These are phyloP conservation scores for Aeoliscus strigatus DNA, from an alignment of 2,797 vertebrate species.

Conservation along the genomic window DNA sequence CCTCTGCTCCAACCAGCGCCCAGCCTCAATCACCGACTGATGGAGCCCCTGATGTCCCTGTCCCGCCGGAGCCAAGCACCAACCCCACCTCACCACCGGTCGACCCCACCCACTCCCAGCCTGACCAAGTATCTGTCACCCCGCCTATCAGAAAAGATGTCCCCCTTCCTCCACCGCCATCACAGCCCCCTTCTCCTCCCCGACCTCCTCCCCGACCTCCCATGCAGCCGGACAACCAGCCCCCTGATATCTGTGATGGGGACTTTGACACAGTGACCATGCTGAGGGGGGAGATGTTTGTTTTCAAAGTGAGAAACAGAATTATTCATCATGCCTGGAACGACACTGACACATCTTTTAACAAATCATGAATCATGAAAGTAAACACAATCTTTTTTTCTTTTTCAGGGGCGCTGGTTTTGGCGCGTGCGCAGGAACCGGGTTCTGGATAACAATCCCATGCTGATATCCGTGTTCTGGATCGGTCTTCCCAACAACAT, in stretches of 20 bases:
- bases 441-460: constrained; percentile 94
- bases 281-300: constrained; percentile 96
- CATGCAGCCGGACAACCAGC: constrained; percentile 75
- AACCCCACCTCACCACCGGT: constrained; percentile 50
- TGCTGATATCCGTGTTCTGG: constrained; percentile 97
- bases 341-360: too few relatives aligned
- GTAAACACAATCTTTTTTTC: not conserved
- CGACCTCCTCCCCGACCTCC: constrained; percentile 69
- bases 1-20: constrained; percentile 2
- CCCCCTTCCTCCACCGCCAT: constrained; percentile 54
- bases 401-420: constrained; percentile 90
- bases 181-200: constrained; percentile 59
- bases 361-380: constrained; percentile 1
- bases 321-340: not conserved
- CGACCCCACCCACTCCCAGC: constrained; percentile 60
- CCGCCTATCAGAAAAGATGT: constrained; percentile 42
- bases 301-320: constrained; percentile 85
- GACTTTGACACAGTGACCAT: constrained; percentile 90
- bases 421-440: constrained; percentile 95
- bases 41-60: constrained; percentile 51
- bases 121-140: constrained; percentile 66
- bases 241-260: constrained; percentile 90
- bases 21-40: constrained; percentile 51
- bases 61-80: constrained; percentile 56
- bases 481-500: constrained; percentile 89